Percentiles rank a stretch among this genome's conserved stretches.
phyloP scores from a whole-genome alignment of 1,140 invertebrate species.

The Coptotermes formosanus region DNA sequence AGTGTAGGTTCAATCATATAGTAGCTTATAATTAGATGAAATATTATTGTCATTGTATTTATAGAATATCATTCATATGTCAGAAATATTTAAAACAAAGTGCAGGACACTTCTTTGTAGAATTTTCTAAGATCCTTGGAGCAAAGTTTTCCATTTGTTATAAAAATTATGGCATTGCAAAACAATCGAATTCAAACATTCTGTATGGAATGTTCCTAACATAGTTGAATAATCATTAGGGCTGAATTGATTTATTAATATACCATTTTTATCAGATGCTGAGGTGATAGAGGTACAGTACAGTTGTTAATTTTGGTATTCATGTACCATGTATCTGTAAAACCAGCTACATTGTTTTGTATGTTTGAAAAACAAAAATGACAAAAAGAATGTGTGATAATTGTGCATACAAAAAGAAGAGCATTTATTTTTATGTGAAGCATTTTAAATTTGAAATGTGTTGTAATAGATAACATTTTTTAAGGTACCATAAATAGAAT shows the following conservation, averaged over 20 bases:
- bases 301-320: slow-evolving; percentile 24
- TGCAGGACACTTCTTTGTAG: slow-evolving; percentile 33
- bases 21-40: slow-evolving; percentile 20
- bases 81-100: slow-evolving; percentile 25
- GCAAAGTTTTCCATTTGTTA: background rate
- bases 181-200: slow-evolving; percentile 1
- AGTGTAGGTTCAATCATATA: background rate
- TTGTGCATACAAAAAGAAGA: slow-evolving; percentile 28
- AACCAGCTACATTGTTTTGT: slow-evolving; percentile 27
- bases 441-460: slow-evolving; percentile 32
- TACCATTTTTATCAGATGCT: slow-evolving; percentile 1
- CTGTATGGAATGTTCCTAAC: background rate
- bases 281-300: background rate
- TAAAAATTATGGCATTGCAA: background rate
- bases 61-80: background rate
- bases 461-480: slow-evolving; percentile 22
- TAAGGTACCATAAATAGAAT: background rate
- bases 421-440: slow-evolving; percentile 35
- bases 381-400: slow-evolving; percentile 28
- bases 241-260: background rate
- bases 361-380: slow-evolving; percentile 24
- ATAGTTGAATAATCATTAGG: background rate
- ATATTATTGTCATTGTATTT: slow-evolving; percentile 30
- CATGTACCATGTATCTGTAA: background rate
- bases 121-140: slow-evolving; percentile 21